Base-by-base conservation (phyloP, 2,113 vertebrate species). In the Microtus montanus region DNA sequence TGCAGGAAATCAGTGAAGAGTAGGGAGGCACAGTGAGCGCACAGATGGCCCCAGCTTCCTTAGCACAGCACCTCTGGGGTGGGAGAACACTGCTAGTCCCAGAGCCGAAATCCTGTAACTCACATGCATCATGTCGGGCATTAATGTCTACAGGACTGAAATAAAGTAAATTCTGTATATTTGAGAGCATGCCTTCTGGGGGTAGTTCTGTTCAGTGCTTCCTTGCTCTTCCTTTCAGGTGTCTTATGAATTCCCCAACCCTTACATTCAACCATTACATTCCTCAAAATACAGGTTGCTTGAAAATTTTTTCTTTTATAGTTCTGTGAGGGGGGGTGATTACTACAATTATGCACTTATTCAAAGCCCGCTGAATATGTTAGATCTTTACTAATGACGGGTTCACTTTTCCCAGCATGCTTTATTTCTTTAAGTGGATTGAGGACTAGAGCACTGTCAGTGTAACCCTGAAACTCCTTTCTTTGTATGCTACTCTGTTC, bases 91-190 rank as follows among this genome's bases (percentile, higher is more conserved):
- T 14, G 68, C 4, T 12, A 52, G 64, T 85, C 33, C 19, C 35
- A n/a, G 7, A n/a, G 2, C 7, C 20, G 7, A 75, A 93, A 64
- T 24, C 41, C 22, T 54, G 5, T 7, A 35, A 17, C 38, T 30
- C 13, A 47, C 28, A 54, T 13, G n/a, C 26, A 15, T 77, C 66
- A 30, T 33, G 11, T 24, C 20, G 13, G 41, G 9, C 80, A 35
- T 15, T 24, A 35, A 13, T 7, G 4, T 75, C 33, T 20, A 35
- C 19, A 1, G 3, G 13, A 15, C 24, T 44, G 8, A 38, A 47
- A 11, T 44, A 12, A 15, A 12, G 19, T 7, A 49, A 71, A 24
- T 33, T 11, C 0, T 14, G 1, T 61, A 5, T 11, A 7, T 28
- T 58, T 20, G 2, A 11, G 14, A 64, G 7, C 22, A 79, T 64